Evolutionary conservation across 2,888 invertebrate genomes (phyloP).

Genomic region (Zygaena filipendulae): DNA sequence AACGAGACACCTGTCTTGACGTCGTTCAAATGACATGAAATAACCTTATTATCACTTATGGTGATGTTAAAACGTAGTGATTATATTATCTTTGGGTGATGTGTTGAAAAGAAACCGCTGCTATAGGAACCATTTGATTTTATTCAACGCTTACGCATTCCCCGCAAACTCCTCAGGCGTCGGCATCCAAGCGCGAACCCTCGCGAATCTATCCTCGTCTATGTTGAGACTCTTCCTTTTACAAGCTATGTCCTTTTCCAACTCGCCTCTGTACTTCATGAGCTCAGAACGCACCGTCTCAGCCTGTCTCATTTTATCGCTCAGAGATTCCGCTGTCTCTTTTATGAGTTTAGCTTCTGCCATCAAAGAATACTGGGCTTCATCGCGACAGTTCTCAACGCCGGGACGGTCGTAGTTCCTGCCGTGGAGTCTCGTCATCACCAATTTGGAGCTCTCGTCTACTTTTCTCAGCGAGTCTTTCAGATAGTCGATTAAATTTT

Average conservation of each 20-base stretch:
- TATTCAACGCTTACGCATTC: no score
- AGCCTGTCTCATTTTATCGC: slow-evolving; percentile 71
- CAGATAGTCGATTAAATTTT: slow-evolving; percentile 77
- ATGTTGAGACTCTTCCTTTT: slow-evolving; percentile 77
- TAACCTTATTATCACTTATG: no score
- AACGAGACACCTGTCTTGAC: no score
- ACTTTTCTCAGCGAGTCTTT: slow-evolving; percentile 76
- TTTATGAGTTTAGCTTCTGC: slow-evolving; percentile 75
- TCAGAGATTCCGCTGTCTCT: slow-evolving; percentile 54
- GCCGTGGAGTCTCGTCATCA: slow-evolving; percentile 83
- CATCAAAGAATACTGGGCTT: slow-evolving; percentile 78
- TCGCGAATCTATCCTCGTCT: slow-evolving; percentile 71
- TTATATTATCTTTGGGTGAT: no score
- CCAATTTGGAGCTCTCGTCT: slow-evolving; percentile 81
- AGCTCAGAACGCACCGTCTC: slow-evolving; percentile 63
- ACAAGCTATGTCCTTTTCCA: slow-evolving; percentile 77
- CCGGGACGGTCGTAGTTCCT: slow-evolving; percentile 76
- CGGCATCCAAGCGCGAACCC: slow-evolving; percentile 75
- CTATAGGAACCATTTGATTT: no score
- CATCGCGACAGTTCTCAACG: slow-evolving; percentile 87
- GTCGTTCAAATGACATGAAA: no score
- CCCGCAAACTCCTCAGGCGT: slow-evolving; percentile 73
- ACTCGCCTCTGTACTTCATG: slow-evolving; percentile 70
- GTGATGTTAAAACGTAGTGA: no score
- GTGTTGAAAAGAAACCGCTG: no score